A percentile compares a stretch with the other conserved stretches of the same genome.
Evolutionary conservation across 1,140 invertebrate species (phyloP).

Genomic region (Nebria ingens): DNA sequence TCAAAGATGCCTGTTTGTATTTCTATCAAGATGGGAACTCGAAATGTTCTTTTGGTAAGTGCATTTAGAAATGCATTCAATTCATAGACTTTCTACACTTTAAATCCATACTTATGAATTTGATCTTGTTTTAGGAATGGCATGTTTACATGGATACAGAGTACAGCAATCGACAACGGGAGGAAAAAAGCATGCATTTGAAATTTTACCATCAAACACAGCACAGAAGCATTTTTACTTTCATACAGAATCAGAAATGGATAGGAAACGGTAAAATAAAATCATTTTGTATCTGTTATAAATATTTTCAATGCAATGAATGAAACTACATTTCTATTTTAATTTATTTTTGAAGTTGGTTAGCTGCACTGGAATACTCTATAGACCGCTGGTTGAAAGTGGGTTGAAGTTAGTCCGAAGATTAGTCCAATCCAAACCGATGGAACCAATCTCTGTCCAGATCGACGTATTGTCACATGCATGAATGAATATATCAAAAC

Average conservation of each 20-base stretch:
- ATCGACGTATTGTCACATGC: neutral
- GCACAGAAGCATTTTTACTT: slow-evolving; percentile 85
- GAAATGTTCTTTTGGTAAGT: slow-evolving; percentile 72
- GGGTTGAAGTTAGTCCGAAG: slow-evolving; percentile 45
- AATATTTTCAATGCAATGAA: too few species aligned
- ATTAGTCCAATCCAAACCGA: neutral
- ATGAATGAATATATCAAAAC: neutral
- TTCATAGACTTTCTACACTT: neutral
- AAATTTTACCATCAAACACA: slow-evolving; percentile 76
- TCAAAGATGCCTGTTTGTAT: slow-evolving; percentile 91
- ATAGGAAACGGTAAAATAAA: slow-evolving; percentile 87
- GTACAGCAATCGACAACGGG: slow-evolving; percentile 69
- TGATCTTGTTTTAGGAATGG: slow-evolving; percentile 52
- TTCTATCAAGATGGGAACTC: slow-evolving; percentile 84
- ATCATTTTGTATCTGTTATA: too few species aligned
- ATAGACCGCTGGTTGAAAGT: slow-evolving; percentile 94
- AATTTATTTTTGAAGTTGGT: slow-evolving; percentile 62
- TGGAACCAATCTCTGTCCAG: neutral
- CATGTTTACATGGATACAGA: slow-evolving; percentile 88
- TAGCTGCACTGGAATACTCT: slow-evolving; percentile 86
- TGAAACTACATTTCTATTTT: slow-evolving; percentile 13
- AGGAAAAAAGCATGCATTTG: slow-evolving; percentile 82
- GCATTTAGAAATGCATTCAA: neutral
- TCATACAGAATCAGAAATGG: slow-evolving; percentile 86
- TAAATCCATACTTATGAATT: neutral